Conservation (phyloP, 2,888 invertebrate genomes). For the Heteromurus nitidus region DNA sequence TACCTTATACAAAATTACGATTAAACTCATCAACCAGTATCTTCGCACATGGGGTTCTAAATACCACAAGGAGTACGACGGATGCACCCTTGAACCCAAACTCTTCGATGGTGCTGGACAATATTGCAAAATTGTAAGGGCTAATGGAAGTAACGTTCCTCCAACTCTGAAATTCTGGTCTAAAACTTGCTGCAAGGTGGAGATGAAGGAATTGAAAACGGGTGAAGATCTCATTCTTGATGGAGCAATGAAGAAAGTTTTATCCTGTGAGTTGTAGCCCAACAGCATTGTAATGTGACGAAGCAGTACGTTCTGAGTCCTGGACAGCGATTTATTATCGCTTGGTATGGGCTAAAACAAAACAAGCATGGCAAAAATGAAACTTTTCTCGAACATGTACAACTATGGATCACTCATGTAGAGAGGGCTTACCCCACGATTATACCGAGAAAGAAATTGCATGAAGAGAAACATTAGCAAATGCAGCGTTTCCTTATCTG, state of each 20-base stretch:
- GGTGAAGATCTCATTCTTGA: slow-evolving; percentile 90
- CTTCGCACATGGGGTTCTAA: slow-evolving; percentile 90
- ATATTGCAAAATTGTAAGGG: slow-evolving; percentile 86
- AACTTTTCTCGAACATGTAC: too few relatives aligned
- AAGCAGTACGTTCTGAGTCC: slow-evolving; percentile 90
- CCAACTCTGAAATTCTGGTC: slow-evolving; percentile 98
- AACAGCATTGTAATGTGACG: slow-evolving; percentile 93
- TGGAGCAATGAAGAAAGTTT: slow-evolving; percentile 93
- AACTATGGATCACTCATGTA: too few relatives aligned
- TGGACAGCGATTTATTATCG: slow-evolving; percentile 86
- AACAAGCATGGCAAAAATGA: too few relatives aligned
- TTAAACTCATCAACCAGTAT: slow-evolving; percentile 94
- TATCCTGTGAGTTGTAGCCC: slow-evolving; percentile 94
- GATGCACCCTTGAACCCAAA: slow-evolving; percentile 78
- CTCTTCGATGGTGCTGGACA: slow-evolving; percentile 84
- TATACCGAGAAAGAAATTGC: slow-evolving; percentile 89
- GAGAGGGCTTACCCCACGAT: slow-evolving; percentile 64
- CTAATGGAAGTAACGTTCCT: slow-evolving; percentile 89
- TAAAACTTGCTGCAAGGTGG: slow-evolving; percentile 93
- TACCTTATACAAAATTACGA: slow-evolving; percentile 97
- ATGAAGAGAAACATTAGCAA: slow-evolving; percentile 95
- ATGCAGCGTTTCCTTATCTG: slow-evolving; percentile 96
- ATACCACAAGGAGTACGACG: slow-evolving; percentile 89
- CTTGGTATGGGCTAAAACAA: slow-evolving; percentile 85
- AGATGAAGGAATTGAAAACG: slow-evolving; percentile 96